Base-by-base conservation (phyloP, 1,140 invertebrate genomes). In the Lordiphosa clarofinis region DNA sequence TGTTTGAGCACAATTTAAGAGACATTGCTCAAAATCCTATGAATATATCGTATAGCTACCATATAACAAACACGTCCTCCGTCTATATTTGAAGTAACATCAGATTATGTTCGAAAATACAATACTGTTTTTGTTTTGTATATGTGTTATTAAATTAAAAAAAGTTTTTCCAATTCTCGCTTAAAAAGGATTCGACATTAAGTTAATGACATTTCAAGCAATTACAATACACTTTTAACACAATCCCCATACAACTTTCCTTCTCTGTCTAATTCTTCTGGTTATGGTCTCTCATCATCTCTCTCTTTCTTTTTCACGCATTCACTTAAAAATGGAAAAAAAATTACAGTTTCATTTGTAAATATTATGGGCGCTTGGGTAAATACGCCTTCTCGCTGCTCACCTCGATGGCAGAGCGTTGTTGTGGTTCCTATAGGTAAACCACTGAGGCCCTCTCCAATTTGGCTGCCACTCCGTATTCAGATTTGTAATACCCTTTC, bases 141-240 rank as follows among this genome's bases (percentile, higher is more conserved):
- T 15, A 1, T 15, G 15, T 15, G 96, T 71, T 99, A 99, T 88
- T n/a, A n/a, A n/a, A n/a, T n/a, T n/a, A n/a, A n/a, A n/a, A n/a
- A 33, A 6, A 36, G 31, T 24, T 24, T 1, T 4, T 24, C 21
- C 5, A 24, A 24, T 24, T 15, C 15, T 15, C 15, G n/a, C n/a
- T n/a, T n/a, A n/a, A n/a, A n/a, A n/a, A 6, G 21, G 21, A 24
- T 24, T 24, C 4, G 2, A 24, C 5, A 24, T 24, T 24, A 24
- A 0, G 21, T 24, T 19, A 3, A 19, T 19, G 19, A 4, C 19
- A 19, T 19, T 19, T 19, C 19, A 24, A 24, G 21, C 21, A 24
- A 24, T 0, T 4, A 24, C 5, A 24, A 5, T 24, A 24, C 21
- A 24, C 21, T 5, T 24, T 24, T 24, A 24, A 5, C 21, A 6